phyloP scores from a whole-genome alignment of 2,113 vertebrate genomes.

The Pollachius pollachius region DNA sequence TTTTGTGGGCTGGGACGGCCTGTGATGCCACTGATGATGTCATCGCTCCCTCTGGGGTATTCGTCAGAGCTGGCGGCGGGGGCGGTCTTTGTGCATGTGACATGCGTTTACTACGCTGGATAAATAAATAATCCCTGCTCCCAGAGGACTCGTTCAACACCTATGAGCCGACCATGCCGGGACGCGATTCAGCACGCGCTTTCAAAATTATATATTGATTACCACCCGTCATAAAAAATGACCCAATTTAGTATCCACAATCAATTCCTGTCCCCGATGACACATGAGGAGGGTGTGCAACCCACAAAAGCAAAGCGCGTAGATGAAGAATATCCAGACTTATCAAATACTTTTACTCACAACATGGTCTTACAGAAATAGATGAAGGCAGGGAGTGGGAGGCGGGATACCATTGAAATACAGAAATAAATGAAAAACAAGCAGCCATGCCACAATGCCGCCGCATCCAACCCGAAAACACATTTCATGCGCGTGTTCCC shows the following conservation, averaged over 20 bases:
- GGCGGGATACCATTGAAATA: too few species aligned
- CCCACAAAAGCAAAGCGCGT: background rate
- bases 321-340: constrained; percentile 31
- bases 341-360: too few species aligned
- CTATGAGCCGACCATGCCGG: constrained; percentile 34
- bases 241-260: constrained; percentile 62
- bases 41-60: constrained; percentile 31
- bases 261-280: constrained; percentile 55
- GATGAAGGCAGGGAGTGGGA: too few species aligned
- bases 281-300: constrained; percentile 17
- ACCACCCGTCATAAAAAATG: constrained; percentile 62
- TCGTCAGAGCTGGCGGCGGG: constrained; percentile 39
- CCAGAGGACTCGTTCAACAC: constrained; percentile 30
- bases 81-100: constrained; percentile 41
- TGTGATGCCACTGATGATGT: constrained; percentile 23
- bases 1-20: constrained; percentile 25
- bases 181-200: constrained; percentile 31
- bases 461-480: too few species aligned
- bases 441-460: too few species aligned
- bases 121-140: constrained; percentile 39
- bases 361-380: too few species aligned
- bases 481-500: background rate
- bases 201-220: constrained; percentile 63
- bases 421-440: too few species aligned
- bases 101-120: constrained; percentile 38